Conservation (phyloP, 2,888 invertebrate species). For the Mimumesa dahlbomi region DNA sequence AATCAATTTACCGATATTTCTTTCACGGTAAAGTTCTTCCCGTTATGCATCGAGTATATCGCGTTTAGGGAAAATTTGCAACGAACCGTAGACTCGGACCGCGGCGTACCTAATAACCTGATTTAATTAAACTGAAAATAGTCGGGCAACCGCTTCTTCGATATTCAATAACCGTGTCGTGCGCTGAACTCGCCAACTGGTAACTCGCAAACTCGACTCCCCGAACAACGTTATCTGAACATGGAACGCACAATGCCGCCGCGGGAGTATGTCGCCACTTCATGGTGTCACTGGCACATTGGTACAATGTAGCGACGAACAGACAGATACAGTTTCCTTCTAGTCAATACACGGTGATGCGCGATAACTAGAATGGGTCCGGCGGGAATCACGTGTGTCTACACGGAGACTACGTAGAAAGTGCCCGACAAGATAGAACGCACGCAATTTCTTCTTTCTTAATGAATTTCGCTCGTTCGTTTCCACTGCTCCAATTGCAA, state of each 20-base stretch:
- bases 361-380: conserved; percentile 15
- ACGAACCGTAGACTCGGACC: too few species aligned
- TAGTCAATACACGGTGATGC: background rate
- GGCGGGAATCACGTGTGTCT: too few species aligned
- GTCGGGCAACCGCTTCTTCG: conserved; percentile 50
- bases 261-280: background rate
- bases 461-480: too few species aligned
- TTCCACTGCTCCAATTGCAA: too few species aligned
- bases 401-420: too few species aligned
- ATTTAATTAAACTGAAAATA: conserved; percentile 69
- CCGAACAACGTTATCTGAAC: conserved; percentile 56
- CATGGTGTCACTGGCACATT: background rate
- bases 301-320: background rate
- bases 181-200: conserved; percentile 65
- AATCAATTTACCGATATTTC: too few species aligned
- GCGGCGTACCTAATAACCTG: conserved; percentile 43
- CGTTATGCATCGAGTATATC: too few species aligned
- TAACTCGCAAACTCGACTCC: conserved; percentile 69
- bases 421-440: too few species aligned
- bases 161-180: conserved; percentile 68
- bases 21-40: too few species aligned
- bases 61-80: too few species aligned
- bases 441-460: too few species aligned
- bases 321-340: background rate
- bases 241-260: background rate